phyloP scores from a whole-genome alignment of 2,113 vertebrate species.

The Dinomys branickii region DNA sequence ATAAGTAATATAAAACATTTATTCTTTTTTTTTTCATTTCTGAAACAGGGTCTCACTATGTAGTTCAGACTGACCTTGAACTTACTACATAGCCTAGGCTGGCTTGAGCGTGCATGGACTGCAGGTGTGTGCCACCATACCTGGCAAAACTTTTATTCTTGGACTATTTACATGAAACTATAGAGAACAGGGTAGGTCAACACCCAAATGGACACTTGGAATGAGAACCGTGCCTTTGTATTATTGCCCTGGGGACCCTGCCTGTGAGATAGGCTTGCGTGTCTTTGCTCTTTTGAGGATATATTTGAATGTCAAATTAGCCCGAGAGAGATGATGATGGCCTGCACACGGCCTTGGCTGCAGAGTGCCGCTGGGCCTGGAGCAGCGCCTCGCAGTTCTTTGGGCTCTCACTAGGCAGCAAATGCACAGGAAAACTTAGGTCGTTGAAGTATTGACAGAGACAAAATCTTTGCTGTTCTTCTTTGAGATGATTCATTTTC shows the following conservation, averaged over 20 bases:
- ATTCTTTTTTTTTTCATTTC: background rate
- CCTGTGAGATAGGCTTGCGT: background rate
- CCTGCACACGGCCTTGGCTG: background rate
- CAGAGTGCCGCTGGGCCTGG: background rate
- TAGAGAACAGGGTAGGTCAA: background rate
- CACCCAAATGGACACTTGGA: background rate
- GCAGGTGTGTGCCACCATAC: no score
- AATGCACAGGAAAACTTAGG: background rate
- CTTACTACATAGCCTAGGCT: background rate
- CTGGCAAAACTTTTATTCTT: background rate
- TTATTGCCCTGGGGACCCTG: background rate
- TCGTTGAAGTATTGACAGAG: background rate
- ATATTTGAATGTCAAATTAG: background rate
- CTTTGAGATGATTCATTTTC: constrained; percentile 58
- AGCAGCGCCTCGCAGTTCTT: constrained; percentile 7
- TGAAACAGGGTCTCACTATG: background rate
- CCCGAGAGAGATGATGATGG: background rate
- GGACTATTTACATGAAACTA: background rate
- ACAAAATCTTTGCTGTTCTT: background rate
- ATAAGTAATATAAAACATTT: background rate
- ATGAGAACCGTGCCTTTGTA: background rate
- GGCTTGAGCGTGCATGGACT: background rate
- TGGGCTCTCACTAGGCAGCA: background rate
- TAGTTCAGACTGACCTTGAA: background rate
- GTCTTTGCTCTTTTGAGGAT: background rate